A percentile compares a stretch with the other conserved stretches of the same genome.
Conservation (phyloP, 2,113 vertebrate genomes). For the Lutjanus erythropterus region DNA sequence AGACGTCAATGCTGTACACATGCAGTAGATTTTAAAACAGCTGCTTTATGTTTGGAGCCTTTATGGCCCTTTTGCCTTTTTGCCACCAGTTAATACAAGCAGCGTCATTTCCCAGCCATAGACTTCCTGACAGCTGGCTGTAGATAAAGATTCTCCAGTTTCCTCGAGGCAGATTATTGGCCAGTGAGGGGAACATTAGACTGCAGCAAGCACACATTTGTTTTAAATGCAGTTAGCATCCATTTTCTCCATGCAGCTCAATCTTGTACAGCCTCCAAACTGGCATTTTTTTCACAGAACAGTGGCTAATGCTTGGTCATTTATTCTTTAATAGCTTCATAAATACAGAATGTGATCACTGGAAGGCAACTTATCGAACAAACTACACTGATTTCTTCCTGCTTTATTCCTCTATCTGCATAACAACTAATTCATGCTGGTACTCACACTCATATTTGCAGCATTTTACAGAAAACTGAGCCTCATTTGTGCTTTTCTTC, state of each 20-base stretch:
- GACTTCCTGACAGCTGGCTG: slow-evolving; percentile 42
- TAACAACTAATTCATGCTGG: neutral
- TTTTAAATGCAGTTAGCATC: slow-evolving; percentile 51
- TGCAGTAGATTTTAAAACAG: neutral
- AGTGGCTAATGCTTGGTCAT: neutral
- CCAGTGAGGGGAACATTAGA: slow-evolving; percentile 29
- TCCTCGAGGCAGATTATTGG: slow-evolving; percentile 38
- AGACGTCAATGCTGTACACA: neutral
- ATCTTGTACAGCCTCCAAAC: neutral
- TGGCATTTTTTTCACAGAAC: slow-evolving; percentile 27
- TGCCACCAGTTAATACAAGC: slow-evolving; percentile 14
- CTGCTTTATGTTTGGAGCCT: neutral
- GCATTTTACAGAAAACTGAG: neutral
- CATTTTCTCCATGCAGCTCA: slow-evolving; percentile 9
- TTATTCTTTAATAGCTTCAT: slow-evolving; percentile 15
- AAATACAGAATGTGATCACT: slow-evolving; percentile 7
- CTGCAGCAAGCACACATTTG: slow-evolving; percentile 52
- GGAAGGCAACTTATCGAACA: neutral
- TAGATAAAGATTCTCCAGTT: slow-evolving; percentile 45
- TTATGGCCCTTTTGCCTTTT: slow-evolving; percentile 6
- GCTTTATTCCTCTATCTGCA: neutral
- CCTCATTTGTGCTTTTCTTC: slow-evolving; percentile 6
- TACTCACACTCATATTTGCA: slow-evolving; percentile 3
- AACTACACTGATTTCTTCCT: neutral
- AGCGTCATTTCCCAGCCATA: slow-evolving; percentile 38